Evolutionary conservation across 2,797 vertebrate species (phyloP), one percentile per base, ranked within the genome.

Genomic region (Astyanax mexicanus): DNA sequence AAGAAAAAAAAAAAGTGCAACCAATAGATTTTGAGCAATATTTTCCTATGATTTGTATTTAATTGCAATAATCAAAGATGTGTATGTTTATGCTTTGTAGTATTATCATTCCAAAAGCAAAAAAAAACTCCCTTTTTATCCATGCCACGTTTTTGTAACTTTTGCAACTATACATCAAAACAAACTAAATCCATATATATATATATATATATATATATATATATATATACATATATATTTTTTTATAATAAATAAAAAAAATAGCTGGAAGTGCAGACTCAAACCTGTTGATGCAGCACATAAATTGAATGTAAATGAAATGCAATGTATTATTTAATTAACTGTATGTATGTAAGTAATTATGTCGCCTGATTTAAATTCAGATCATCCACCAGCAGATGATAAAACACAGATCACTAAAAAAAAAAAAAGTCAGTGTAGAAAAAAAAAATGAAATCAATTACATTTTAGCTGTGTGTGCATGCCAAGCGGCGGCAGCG

Each of bases 401-500:
- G 7, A 47, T 66, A 19, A 45, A 65, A 45, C 23, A 64, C 6
- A 11, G 11, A 65, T 9, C 12, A 40, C 21, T 42, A 37, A 37
- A 60, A 15, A 19, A 32, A 42, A 1, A n/a, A 23, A 45, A 7
- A 17, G 29, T 32, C 29, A 32, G 29, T 5, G 29, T 32, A 32
- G 29, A 5, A 60, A 37, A 13, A 11, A 62, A 23, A 42, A 29
- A 42, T 3, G 40, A 21, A 65, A 45, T 44, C 13, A 27, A 45
- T 65, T 60, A 40, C 11, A 15, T 32, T 51, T 51, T 40, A 51
- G 65, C 40, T 44, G n/a, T 52, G 15, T 72, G 60, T 70, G 74
- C 21, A 45, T 62, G 60, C 35, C 54, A 57, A 51, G 32, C 55
- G 3, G 57, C 32, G 17, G 52, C 66, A 19, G 60, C 25, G 44